A percentile compares a stretch with the other conserved stretches of the same genome.
Evolutionary conservation across 1,140 invertebrate genomes (phyloP).

Genomic region (Bombus pyrosoma): DNA sequence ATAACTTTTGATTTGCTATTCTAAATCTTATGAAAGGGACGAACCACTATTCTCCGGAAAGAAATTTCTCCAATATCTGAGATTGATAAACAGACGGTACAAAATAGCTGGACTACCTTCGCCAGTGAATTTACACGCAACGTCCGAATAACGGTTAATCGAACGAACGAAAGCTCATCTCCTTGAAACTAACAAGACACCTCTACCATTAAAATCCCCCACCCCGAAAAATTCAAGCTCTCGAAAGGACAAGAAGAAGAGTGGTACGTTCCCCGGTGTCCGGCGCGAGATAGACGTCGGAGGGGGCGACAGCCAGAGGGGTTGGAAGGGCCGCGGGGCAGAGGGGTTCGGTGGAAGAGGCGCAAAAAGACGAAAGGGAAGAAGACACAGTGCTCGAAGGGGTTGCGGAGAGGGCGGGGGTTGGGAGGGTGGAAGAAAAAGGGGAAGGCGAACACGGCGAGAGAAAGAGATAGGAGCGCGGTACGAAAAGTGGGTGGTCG

Average conservation of each 20-base stretch:
- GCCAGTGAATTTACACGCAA: no score
- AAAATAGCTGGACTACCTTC: no score
- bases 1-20: no score
- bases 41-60: background rate
- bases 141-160: background rate
- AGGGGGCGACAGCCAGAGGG: slow-evolving; percentile 30
- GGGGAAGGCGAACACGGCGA: slow-evolving; percentile 43
- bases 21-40: background rate
- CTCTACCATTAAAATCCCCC: background rate
- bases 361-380: slow-evolving; percentile 39
- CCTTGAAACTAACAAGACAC: background rate
- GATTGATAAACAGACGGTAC: no score
- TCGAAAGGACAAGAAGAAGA: slow-evolving; percentile 53
- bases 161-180: background rate
- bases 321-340: slow-evolving; percentile 19
- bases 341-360: slow-evolving; percentile 10
- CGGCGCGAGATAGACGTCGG: slow-evolving; percentile 26
- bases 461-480: slow-evolving; percentile 43
- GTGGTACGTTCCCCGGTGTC: slow-evolving; percentile 32
- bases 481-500: slow-evolving; percentile 42
- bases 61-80: background rate
- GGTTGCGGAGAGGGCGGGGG: no score
- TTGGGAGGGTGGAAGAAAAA: slow-evolving; percentile 16
- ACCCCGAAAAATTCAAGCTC: background rate
- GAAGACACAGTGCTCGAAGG: slow-evolving; percentile 17